Evolutionary conservation across 2,797 vertebrate species (phyloP), one percentile per base, ranked within the genome.

Genomic region (Periparus ater): DNA sequence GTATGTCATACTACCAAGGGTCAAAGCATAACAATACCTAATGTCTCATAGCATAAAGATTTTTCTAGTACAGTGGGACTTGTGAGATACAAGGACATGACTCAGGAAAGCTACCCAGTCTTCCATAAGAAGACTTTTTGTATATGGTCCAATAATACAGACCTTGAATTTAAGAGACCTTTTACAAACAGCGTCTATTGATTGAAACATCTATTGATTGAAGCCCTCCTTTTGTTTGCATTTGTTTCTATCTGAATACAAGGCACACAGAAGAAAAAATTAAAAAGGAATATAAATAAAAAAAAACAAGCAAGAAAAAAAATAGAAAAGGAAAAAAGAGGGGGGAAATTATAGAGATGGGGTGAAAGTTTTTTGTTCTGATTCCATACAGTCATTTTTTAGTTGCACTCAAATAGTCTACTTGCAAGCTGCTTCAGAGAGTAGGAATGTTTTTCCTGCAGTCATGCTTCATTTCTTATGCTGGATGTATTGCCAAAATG

Each of bases 381-480:
- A 79, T 89, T 87, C 20, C 62, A 45, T 47, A 12, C 9, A 63
- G 11, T 47, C 90, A n/a, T 25, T 95, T 96, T 94, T 51, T 58
- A n/a, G 19, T 45, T 85, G 32, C 32, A 65, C 25, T 76, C 58
- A 75, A 68, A 70, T 26, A 82, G 5, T 6, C 42, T 95, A n/a
- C 38, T 42, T 71, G 45, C 77, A 78, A 93, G 22, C 11, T 70
- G 34, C 63, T 96, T 94, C 72, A 48, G 72, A 85, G 30, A 91
- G 13, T 50, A 79, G 16, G 25, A 91, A 53, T 68, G 11, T 2
- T 78, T 90, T 91, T 71, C 20, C 30, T 9, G 25, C 76, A 71
- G 19, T 75, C 29, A 48, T 34, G 17, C 78, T 89, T 92, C 58
- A 74, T 92, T 93, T 87, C 44, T 76, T 38, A 53, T 51, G 13